Evolutionary conservation across 2,888 invertebrate genomes (phyloP).

Genomic region (Rhaphigaster nebulosa): DNA sequence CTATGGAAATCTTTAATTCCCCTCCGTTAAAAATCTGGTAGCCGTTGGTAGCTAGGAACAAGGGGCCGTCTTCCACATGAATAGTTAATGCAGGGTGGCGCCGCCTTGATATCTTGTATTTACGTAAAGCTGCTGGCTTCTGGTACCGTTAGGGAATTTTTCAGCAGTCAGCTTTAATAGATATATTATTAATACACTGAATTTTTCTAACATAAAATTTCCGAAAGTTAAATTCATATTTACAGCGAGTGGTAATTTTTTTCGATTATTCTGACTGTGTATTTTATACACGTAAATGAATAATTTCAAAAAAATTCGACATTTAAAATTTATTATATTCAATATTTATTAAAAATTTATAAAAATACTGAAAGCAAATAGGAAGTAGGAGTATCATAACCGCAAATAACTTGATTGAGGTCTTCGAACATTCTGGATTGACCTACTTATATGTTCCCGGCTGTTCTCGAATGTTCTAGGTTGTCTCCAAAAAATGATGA

Average conservation of each 20-base stretch:
- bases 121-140: neutral
- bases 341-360: no score
- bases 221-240: no score
- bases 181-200: neutral
- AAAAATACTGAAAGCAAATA: no score
- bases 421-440: neutral
- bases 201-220: neutral
- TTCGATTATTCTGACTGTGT: no score
- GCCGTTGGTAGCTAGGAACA: neutral
- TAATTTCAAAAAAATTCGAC: no score
- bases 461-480: neutral
- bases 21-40: neutral
- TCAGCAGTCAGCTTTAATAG: neutral
- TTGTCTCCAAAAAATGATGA: neutral
- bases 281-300: no score
- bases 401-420: neutral
- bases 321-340: no score
- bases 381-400: no score
- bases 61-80: neutral
- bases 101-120: neutral
- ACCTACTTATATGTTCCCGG: neutral
- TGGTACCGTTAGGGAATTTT: neutral
- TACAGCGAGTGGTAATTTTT: no score
- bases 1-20: neutral
- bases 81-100: neutral